Conservation (phyloP, 2,888 invertebrate genomes). For the Aspidiotus rigidus region DNA sequence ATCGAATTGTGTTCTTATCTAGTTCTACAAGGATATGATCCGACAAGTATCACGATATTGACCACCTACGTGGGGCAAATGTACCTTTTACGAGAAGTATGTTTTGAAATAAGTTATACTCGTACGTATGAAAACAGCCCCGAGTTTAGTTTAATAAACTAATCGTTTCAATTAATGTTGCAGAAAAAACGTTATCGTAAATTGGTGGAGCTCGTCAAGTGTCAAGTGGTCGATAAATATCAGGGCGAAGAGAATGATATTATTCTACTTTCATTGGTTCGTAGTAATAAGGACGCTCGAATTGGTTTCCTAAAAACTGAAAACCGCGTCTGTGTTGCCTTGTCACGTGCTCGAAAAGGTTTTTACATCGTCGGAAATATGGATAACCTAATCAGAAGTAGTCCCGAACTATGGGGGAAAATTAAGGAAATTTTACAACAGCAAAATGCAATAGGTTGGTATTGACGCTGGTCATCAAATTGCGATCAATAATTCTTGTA, state of each 20-base stretch:
- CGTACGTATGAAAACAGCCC: too few relatives aligned
- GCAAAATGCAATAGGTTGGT: constrained; percentile 48
- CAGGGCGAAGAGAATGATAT: constrained; percentile 75
- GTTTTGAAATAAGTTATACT: too few relatives aligned
- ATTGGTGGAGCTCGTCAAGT: constrained; percentile 40
- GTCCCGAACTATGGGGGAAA: constrained; percentile 51
- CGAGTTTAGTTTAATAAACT: too few relatives aligned
- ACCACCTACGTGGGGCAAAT: too few relatives aligned
- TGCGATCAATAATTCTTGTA: too few relatives aligned
- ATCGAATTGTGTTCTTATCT: too few relatives aligned
- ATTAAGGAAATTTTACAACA: constrained; percentile 47
- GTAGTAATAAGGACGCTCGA: constrained; percentile 57
- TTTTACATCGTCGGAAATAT: constrained; percentile 69
- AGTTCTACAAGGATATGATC: too few relatives aligned
- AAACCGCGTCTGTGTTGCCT: constrained; percentile 67
- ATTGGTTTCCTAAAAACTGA: constrained; percentile 62
- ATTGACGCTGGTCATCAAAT: too few relatives aligned
- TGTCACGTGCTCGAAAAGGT: constrained; percentile 61
- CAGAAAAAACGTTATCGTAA: too few relatives aligned
- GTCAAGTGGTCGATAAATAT: constrained; percentile 65
- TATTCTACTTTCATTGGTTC: constrained; percentile 66
- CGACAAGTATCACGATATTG: too few relatives aligned
- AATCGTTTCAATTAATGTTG: too few relatives aligned
- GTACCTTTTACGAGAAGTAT: too few relatives aligned
- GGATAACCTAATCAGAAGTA: constrained; percentile 45